Evolutionary conservation across 2,888 invertebrate genomes (phyloP), one percentile per base, ranked within the genome.

Genomic region (Choristoneura rosaceana): DNA sequence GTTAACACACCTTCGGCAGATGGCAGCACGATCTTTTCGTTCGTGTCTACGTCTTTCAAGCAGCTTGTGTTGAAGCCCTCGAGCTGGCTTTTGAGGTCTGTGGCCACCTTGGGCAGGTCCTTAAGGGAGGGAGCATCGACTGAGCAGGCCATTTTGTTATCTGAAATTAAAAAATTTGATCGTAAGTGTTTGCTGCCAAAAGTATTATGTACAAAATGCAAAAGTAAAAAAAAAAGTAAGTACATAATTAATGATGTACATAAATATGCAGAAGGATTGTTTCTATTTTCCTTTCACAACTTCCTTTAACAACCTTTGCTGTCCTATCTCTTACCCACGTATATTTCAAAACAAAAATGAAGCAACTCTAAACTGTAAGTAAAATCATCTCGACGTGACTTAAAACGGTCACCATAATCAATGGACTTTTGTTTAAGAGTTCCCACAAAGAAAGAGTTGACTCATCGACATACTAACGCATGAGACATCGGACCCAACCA

Each of bases 11-110:
- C 98, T 97, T 98, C 97, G 80, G 98, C 98, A 59, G 98, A 97
- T 73, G 99, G 99, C 82, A 99, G 95, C 76, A 98, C 96, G 74
- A 98, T 97, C 91, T 99, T 99, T 89, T 99, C 99, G 78, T 97
- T 96, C 71, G 98, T 98, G 81, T 97, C 96, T 9, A 98, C 97
- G 86, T 98, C 98, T 88, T 97, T 97, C 90, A 99, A 95, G 84
- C 97, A 96, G 84, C 96, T 96, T 75, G 97, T 96, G 91, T 98
- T 97, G 95, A 99, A 99, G 66, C 96, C 97, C 91, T 98, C 98
- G 82, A 99, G 95, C 94, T 98, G 98, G 87, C 96, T 97, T 93
- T 98, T 98, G 78, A 98, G 95, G 90, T 98, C 97, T 71, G 96
- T 95, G 79, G 97, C 97, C 78, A 98, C 98, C 95, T 98, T 98